phyloP scores from a whole-genome alignment of 2,888 invertebrate genomes.

The Limnephilus lunatus region DNA sequence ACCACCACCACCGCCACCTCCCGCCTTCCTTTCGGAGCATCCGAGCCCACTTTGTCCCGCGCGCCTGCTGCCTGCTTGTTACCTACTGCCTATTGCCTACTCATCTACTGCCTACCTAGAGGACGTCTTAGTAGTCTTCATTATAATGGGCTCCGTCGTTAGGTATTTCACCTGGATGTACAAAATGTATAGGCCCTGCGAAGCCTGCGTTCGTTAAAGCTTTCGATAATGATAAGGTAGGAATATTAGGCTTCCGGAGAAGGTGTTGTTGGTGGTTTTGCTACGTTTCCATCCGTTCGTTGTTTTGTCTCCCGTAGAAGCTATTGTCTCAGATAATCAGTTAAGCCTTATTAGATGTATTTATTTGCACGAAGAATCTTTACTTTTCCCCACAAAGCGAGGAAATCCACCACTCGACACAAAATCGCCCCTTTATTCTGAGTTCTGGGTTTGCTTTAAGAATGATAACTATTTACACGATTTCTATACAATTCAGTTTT shows the following conservation, averaged over 20 bases:
- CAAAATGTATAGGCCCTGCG: slow-evolving; percentile 2
- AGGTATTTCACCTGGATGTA: slow-evolving; percentile 2
- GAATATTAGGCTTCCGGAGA: not conserved
- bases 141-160: slow-evolving; percentile 13
- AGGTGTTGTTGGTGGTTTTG: not conserved
- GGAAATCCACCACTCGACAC: not conserved
- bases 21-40: not conserved
- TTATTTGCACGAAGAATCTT: not conserved
- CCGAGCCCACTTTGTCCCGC: not conserved
- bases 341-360: not conserved
- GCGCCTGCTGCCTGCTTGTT: not conserved
- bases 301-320: not conserved
- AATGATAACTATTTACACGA: not conserved
- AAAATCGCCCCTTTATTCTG: not conserved
- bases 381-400: not conserved
- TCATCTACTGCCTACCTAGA: not conserved
- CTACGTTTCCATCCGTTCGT: not conserved
- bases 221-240: not conserved
- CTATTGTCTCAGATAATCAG: not conserved
- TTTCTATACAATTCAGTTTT: not conserved
- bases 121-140: slow-evolving; percentile 25
- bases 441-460: not conserved
- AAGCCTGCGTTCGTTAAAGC: not conserved
- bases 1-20: not conserved
- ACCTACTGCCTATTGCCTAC: not conserved